Percentiles rank a stretch among this genome's conserved stretches.
These are phyloP conservation scores for Amniataba percoides DNA, from an alignment of 2,797 vertebrate genomes.

Conservation along the genomic window DNA sequence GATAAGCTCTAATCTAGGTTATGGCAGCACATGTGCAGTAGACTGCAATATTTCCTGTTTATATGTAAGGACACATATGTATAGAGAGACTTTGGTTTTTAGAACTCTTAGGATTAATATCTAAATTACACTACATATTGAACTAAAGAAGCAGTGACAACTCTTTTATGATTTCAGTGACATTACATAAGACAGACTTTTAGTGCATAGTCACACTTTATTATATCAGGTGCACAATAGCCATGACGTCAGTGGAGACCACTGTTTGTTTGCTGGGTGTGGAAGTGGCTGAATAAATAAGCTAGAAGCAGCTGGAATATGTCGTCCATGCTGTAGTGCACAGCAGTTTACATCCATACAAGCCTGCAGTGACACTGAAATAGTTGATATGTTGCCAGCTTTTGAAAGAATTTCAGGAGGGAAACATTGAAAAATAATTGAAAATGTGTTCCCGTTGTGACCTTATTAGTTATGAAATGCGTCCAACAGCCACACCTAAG, in stretches of 20 bases:
- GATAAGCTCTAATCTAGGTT: slow-evolving; percentile 1
- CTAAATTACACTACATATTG: not conserved
- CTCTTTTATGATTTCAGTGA: not conserved
- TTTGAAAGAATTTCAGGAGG: slow-evolving; percentile 3
- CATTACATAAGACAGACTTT: slow-evolving; percentile 4
- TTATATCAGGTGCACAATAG: slow-evolving; percentile 37
- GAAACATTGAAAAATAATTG: not conserved
- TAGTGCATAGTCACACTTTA: slow-evolving; percentile 15
- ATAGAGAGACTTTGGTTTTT: no score
- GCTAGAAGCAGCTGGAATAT: slow-evolving; percentile 18
- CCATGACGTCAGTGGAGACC: slow-evolving; percentile 33
- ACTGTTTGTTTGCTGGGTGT: slow-evolving; percentile 70
- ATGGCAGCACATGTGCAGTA: not conserved
- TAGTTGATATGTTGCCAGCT: not conserved
- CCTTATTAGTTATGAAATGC: slow-evolving; percentile 44
- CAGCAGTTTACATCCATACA: not conserved
- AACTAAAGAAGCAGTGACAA: not conserved
- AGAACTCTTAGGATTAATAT: no score
- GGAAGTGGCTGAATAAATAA: slow-evolving; percentile 61
- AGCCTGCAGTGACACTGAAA: not conserved
- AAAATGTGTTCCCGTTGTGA: not conserved
- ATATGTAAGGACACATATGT: no score
- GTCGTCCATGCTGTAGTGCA: not conserved
- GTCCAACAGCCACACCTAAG: slow-evolving; percentile 33
- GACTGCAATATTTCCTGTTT: not conserved